Percentiles rank a stretch among this genome's conserved stretches.
Conservation (phyloP, 2,113 vertebrate genomes). For the Xyrauchen texanus region DNA sequence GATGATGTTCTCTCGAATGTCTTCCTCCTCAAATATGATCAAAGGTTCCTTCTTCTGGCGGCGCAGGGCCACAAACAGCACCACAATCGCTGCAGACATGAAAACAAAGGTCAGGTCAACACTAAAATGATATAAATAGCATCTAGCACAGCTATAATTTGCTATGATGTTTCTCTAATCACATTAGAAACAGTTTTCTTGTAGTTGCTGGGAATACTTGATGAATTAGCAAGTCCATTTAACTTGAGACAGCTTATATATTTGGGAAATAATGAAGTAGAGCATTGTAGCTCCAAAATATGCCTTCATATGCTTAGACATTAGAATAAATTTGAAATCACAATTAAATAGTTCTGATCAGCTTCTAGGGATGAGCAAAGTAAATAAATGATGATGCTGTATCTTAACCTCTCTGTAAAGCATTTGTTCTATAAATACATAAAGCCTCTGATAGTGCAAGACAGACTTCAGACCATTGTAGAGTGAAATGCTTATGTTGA, state of each 20-base stretch:
- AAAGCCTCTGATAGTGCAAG: background rate
- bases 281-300: background rate
- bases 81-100: constrained; percentile 81
- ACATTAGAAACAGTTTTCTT: too few species aligned
- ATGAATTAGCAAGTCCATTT: background rate
- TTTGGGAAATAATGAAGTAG: background rate
- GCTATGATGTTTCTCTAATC: too few species aligned
- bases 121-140: background rate
- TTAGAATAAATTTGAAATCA: background rate
- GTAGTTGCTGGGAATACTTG: too few species aligned
- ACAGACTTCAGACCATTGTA: background rate
- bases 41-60: constrained; percentile 96
- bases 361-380: background rate
- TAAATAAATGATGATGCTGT: background rate
- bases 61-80: constrained; percentile 92
- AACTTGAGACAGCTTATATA: constrained; percentile 1
- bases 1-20: constrained; percentile 97
- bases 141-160: background rate
- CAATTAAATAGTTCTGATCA: background rate
- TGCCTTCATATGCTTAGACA: too few species aligned
- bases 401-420: constrained; percentile 29
- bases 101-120: background rate
- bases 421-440: constrained; percentile 35
- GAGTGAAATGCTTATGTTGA: constrained; percentile 29
- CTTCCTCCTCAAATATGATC: constrained; percentile 96